Conservation (phyloP, 2,888 invertebrate genomes). For the Caenorhabditis sp. region DNA sequence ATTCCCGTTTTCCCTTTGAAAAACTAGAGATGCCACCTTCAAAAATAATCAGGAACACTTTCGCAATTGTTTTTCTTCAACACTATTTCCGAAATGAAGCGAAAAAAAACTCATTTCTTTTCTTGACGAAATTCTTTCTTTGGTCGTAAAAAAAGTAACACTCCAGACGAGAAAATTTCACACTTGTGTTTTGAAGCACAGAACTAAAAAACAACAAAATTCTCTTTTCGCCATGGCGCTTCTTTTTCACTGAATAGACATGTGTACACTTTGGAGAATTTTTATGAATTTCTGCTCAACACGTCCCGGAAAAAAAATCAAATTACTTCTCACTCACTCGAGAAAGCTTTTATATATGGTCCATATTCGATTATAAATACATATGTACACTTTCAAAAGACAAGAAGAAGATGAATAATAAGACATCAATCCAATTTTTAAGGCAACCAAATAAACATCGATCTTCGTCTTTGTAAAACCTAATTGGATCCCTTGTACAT, state of each 20-base stretch:
- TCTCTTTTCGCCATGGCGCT: background rate
- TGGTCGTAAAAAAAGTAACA: constrained; percentile 1
- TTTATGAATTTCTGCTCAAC: background rate
- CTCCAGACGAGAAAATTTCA: background rate
- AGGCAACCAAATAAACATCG: background rate
- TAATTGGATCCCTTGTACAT: background rate
- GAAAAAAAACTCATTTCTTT: background rate
- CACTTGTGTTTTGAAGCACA: background rate
- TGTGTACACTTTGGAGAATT: background rate
- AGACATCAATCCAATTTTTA: background rate
- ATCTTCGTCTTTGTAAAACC: background rate
- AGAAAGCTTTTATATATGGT: background rate
- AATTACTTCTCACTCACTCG: background rate
- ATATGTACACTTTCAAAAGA: background rate
- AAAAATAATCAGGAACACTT: too few relatives aligned
- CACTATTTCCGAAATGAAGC: too few relatives aligned
- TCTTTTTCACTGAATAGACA: background rate
- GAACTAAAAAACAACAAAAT: background rate
- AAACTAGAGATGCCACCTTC: too few relatives aligned
- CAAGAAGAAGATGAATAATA: background rate
- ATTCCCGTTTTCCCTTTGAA: too few relatives aligned
- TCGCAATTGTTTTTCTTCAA: too few relatives aligned
- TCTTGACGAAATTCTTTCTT: background rate
- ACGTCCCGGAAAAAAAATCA: background rate
- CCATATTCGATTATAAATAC: background rate